Base-by-base conservation (phyloP, 2,113 vertebrate genomes). In the Forbesichthys papilliferus region DNA sequence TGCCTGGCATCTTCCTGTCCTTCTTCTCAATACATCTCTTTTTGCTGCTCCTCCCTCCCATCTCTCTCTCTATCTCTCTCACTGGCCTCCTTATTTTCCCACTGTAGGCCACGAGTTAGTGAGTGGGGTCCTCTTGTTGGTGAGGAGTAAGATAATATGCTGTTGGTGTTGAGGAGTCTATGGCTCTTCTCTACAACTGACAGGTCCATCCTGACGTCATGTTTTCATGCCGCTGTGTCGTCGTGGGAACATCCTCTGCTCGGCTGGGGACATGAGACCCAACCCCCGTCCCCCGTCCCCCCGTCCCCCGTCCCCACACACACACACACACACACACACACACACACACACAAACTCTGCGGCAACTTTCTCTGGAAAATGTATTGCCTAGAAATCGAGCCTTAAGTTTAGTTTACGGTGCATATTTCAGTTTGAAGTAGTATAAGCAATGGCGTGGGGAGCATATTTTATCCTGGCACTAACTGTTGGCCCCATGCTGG, bases 241-340 rank as follows among this genome's bases (percentile, higher is more conserved):
- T 66, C 47, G 18, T 77, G 73, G 77, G 80, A 81, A 79, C 66
- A 56, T 86, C 75, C 81, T 90, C 84, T 84, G 81, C 68, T 75
- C 68, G 62, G 69, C 73, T 68, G 79, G 73, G 36, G 20, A 20
- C 20, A 20, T n/a, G n/a, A n/a, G n/a, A n/a, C n/a, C n/a, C n/a
- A n/a, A n/a, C n/a, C n/a, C n/a, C n/a, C n/a, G n/a, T n/a, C n/a
- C n/a, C n/a, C n/a, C n/a, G n/a, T n/a, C n/a, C n/a, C n/a, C n/a
- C n/a, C n/a, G n/a, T n/a, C 20, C 1, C 20, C 1, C 20, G 2
- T 2, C 1, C 20, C 1, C 20, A 27, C 20, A 27, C 20, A 27
- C 20, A 27, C 20, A 27, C 20, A 27, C 20, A 27, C 27, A 27
- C 27, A 27, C 27, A 27, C 27, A 27, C 27, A 27, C 27, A 27